phyloP scores from a whole-genome alignment of 2,113 vertebrate genomes.

The Cricetomys ansorgei region DNA sequence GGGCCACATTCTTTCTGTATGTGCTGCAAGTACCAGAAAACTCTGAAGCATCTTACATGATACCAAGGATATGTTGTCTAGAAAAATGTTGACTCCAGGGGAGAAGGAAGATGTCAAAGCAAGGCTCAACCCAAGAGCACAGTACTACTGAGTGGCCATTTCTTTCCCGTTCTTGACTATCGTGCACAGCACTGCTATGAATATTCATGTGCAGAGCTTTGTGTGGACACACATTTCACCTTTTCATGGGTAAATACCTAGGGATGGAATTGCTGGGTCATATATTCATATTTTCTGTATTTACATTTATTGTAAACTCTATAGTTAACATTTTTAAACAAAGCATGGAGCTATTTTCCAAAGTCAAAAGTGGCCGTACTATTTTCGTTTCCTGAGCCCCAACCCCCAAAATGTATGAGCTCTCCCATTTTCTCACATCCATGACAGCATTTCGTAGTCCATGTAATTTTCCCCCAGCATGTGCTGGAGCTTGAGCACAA shows the following conservation, averaged over 20 bases:
- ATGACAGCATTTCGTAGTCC: neutral
- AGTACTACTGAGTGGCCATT: neutral
- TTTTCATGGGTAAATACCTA: neutral
- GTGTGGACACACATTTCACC: neutral
- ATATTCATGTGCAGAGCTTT: neutral
- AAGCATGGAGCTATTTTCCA: conserved; percentile 44
- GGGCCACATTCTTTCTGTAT: neutral
- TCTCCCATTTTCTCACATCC: neutral
- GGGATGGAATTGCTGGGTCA: neutral
- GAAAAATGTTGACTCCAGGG: neutral
- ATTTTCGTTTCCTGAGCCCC: neutral
- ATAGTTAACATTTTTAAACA: conserved; percentile 27
- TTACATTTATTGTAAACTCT: neutral
- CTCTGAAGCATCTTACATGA: neutral
- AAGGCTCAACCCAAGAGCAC: neutral
- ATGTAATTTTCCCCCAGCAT: neutral
- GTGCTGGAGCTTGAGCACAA: neutral
- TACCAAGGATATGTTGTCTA: neutral
- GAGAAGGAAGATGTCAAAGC: neutral
- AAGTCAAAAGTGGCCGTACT: neutral
- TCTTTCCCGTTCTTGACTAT: neutral
- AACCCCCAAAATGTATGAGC: too few relatives aligned
- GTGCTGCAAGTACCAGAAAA: neutral
- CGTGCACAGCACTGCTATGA: neutral
- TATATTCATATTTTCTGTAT: neutral